Evolutionary conservation across 1,140 invertebrate species (phyloP), one percentile per base, ranked within the genome.

Genomic region (Diuraphis noxia): DNA sequence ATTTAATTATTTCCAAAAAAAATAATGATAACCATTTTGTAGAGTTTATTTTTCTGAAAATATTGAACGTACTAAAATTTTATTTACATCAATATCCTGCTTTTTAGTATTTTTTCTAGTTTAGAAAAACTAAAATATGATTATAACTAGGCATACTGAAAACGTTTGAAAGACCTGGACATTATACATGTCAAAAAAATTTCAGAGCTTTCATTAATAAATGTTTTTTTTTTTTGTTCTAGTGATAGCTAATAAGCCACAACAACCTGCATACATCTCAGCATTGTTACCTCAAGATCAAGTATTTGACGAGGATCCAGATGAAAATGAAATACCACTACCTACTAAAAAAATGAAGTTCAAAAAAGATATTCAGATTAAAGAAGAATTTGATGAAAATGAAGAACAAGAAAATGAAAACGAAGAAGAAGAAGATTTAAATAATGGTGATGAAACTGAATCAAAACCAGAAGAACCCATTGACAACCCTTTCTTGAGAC

Each of bases 221-320:
- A 87, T 38, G 9, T 56, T 13, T 41, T 87, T 82, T 63, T 56
- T 13, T 41, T 87, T 82, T 63, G 38, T 92, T 96, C 93, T 94
- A 98, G 97, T 99, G 92, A 98, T 99, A 93, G 97, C 97, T 4
- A 96, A 96, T 92, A 98, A 98, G 93, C 96, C 97, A 13, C 95
- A 95, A 92, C 96, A 97, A 93, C 96, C 97, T 30, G 95, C 97
- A 34, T 99, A 99, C 93, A 93, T 98, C 17, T 95, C 96, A 92
- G 98, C 98, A 8, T 94, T 99, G 10, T 94, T 99, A 92, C 98
- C 98, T 4, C 97, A 97, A 93, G 98, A 99, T 94, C 98, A 99
- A 95, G 96, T 99, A 46, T 98, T 99, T 94, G 98, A 99, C 93
- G 96, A 97, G 93, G 97, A 98, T 93, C 97, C 98, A 94, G 96